phyloP scores from a whole-genome alignment of 92 coral and sea anemone species.

The Epizoanthus scotinus region DNA sequence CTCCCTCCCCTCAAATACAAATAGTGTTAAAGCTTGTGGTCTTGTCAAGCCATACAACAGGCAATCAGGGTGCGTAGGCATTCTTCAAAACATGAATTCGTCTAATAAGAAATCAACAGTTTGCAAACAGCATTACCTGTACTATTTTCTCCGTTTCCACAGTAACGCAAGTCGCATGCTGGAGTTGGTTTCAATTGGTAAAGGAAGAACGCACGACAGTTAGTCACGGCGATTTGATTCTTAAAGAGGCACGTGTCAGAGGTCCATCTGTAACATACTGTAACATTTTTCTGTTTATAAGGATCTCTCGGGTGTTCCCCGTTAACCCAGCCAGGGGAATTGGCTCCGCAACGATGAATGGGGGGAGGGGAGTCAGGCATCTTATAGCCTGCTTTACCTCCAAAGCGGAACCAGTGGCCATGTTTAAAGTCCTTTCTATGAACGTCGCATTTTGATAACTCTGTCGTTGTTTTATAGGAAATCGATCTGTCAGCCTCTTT shows the following conservation, averaged over 20 bases:
- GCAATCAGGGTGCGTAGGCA: too few species aligned
- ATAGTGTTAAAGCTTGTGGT: too few species aligned
- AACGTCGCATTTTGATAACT: neutral
- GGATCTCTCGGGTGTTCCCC: neutral
- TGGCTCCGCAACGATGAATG: neutral
- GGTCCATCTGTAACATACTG: conserved; percentile 15
- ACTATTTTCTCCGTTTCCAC: conserved; percentile 25
- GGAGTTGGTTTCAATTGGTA: conserved; percentile 4
- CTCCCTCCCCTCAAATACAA: too few species aligned
- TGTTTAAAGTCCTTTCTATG: neutral
- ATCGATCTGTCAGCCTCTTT: conserved; percentile 20
- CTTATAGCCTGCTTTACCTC: neutral
- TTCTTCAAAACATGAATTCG: too few species aligned
- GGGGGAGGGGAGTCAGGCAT: neutral
- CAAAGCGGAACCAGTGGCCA: conserved; percentile 24
- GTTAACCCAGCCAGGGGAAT: conserved; percentile 13
- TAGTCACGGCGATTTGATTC: neutral
- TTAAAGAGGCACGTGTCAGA: neutral
- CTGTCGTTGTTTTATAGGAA: neutral
- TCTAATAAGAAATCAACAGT: neutral
- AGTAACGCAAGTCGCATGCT: neutral
- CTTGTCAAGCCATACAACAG: too few species aligned
- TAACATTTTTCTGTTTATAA: neutral
- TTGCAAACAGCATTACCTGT: neutral
- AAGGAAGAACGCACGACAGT: conserved; percentile 6